Evolutionary conservation across 2,888 invertebrate genomes (phyloP).

Genomic region (Tenthredo livida): DNA sequence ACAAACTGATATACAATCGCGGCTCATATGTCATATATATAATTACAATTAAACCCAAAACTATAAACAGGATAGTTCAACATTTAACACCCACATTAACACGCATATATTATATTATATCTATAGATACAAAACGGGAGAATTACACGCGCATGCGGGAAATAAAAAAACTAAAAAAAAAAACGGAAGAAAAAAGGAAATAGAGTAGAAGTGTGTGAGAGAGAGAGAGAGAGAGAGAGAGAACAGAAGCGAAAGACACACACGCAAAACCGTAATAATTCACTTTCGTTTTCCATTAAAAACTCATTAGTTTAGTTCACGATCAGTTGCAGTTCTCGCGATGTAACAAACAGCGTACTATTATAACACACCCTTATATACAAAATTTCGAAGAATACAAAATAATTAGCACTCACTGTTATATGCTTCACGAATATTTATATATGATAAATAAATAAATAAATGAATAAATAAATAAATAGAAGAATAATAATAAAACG

Average conservation of each 20-base stretch:
- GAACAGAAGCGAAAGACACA: background rate
- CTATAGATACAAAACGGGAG: background rate
- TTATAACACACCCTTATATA: background rate
- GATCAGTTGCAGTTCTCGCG: background rate
- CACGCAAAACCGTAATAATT: background rate
- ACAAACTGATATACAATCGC: background rate
- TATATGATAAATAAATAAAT: background rate
- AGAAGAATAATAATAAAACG: background rate
- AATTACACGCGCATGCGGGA: no score
- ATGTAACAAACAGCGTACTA: background rate
- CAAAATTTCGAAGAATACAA: background rate
- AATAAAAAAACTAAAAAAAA: background rate
- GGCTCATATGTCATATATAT: background rate
- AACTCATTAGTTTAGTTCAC: background rate
- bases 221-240: background rate
- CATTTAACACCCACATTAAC: background rate
- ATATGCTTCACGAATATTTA: slow-evolving; percentile 14
- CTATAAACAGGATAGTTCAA: background rate
- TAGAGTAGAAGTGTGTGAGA: background rate
- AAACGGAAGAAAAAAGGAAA: background rate
- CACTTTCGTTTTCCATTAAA: background rate
- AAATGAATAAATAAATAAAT: background rate
- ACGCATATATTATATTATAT: background rate
- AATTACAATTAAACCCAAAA: background rate
- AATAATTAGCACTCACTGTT: background rate